A percentile compares a stretch with the other conserved stretches of the same genome.
Conservation (phyloP, 2,797 vertebrate species). For the Sebastes matsubarae region DNA sequence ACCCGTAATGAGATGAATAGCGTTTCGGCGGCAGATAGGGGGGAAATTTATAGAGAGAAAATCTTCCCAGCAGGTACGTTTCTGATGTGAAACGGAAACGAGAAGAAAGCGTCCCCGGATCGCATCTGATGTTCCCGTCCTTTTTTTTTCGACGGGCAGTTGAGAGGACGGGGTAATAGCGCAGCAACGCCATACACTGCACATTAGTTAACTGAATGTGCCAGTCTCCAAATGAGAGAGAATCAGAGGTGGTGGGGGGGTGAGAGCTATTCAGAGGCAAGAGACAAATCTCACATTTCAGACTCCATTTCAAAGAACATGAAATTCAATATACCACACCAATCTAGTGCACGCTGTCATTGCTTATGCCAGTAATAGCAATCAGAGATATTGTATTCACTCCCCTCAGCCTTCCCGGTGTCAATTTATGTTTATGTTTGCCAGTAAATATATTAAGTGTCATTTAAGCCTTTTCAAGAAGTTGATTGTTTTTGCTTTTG, state of each 20-base stretch:
- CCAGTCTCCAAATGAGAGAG: slow-evolving; percentile 73
- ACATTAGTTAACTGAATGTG: slow-evolving; percentile 77
- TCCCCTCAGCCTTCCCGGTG: slow-evolving; percentile 70
- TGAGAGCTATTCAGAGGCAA: slow-evolving; percentile 58
- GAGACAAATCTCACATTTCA: slow-evolving; percentile 83
- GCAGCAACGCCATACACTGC: slow-evolving; percentile 56
- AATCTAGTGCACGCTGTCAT: slow-evolving; percentile 76
- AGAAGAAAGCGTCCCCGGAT: slow-evolving; percentile 72
- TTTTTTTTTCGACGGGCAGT: slow-evolving; percentile 55
- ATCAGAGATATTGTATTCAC: slow-evolving; percentile 81
- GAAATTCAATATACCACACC: slow-evolving; percentile 83
- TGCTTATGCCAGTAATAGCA: slow-evolving; percentile 80
- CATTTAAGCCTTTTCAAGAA: slow-evolving; percentile 80
- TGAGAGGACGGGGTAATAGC: slow-evolving; percentile 69
- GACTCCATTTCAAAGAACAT: slow-evolving; percentile 85
- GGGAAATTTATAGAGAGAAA: slow-evolving; percentile 58
- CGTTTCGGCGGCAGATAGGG: slow-evolving; percentile 58
- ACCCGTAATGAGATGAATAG: slow-evolving; percentile 74
- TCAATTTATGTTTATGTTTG: slow-evolving; percentile 84
- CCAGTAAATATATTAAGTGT: slow-evolving; percentile 84
- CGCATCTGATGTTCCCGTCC: slow-evolving; percentile 66
- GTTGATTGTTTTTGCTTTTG: slow-evolving; percentile 75
- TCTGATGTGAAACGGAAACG: slow-evolving; percentile 69
- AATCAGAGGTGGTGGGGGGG: slow-evolving; percentile 26
- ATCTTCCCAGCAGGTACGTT: slow-evolving; percentile 70